Conservation (phyloP, 2,113 vertebrate genomes). For the Corythornis cristatus region DNA sequence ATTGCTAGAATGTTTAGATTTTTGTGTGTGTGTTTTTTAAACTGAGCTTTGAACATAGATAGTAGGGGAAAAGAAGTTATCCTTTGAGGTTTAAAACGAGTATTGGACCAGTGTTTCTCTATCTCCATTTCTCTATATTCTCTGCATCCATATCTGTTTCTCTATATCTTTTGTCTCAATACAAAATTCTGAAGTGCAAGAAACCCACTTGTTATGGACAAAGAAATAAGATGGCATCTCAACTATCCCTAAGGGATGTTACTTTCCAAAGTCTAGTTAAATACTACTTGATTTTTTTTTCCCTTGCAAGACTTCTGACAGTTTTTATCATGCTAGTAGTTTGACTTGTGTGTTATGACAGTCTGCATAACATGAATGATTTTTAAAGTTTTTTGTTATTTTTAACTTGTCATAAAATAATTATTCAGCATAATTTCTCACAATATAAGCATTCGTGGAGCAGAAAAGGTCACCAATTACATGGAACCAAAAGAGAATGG, state of each 20-base stretch:
- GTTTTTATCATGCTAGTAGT: not conserved
- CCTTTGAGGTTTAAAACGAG: not conserved
- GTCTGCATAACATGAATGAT: not conserved
- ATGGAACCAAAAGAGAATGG: not conserved
- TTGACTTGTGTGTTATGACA: not conserved
- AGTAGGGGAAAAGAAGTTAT: not conserved
- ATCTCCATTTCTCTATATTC: no score
- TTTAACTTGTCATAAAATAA: not conserved
- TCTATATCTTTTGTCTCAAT: rapidly evolving
- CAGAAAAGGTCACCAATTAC: not conserved
- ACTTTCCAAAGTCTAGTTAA: not conserved
- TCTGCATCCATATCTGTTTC: not conserved
- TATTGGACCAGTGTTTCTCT: not conserved
- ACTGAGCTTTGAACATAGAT: not conserved
- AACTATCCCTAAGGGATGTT: not conserved
- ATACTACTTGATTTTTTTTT: not conserved
- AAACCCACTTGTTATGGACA: not conserved
- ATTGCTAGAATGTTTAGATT: not conserved
- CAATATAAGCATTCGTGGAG: not conserved
- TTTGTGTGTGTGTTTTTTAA: not conserved
- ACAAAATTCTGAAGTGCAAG: not conserved
- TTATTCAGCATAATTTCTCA: not conserved
- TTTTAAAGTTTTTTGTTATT: not conserved
- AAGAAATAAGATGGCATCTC: rapidly evolving
- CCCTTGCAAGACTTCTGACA: not conserved